phyloP scores from a whole-genome alignment of 37 sponge, comb jelly and placozoan species.

The Spongia lamella region DNA sequence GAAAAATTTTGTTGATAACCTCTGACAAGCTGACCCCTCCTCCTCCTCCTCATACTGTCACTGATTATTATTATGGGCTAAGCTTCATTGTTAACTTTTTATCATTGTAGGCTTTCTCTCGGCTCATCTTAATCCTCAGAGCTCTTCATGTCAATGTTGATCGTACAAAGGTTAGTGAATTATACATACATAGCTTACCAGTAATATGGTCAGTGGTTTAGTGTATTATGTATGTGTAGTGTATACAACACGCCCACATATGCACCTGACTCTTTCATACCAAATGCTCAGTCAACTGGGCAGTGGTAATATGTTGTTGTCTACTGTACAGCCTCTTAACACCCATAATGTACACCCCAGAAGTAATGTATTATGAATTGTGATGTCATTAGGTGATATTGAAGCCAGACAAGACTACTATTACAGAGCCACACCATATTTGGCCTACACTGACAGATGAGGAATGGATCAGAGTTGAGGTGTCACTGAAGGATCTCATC shows the following conservation, averaged over 20 bases:
- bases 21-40: conserved; percentile 49
- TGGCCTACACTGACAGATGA: conserved; percentile 96
- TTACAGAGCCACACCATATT: conserved; percentile 98
- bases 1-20: conserved; percentile 23
- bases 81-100: neutral
- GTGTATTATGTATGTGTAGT: neutral
- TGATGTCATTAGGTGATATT: conserved; percentile 67
- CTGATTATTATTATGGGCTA: neutral
- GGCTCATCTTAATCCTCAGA: conserved; percentile 96
- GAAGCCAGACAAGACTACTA: conserved; percentile 98
- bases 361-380: too few relatives aligned
- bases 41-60: neutral
- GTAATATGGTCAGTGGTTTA: neutral
- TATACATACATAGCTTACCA: neutral
- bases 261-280: too few relatives aligned
- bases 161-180: conserved; percentile 78
- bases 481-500: conserved; percentile 96
- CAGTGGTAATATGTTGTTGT: too few relatives aligned
- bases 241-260: too few relatives aligned
- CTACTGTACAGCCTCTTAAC: too few relatives aligned
- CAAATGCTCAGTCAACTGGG: too few relatives aligned
- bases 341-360: too few relatives aligned
- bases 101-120: conserved; percentile 81
- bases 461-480: conserved; percentile 98
- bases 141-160: conserved; percentile 99